These are phyloP conservation scores for Microchrysa polita DNA, from an alignment of 2,888 invertebrate species.

Conservation along the genomic window DNA sequence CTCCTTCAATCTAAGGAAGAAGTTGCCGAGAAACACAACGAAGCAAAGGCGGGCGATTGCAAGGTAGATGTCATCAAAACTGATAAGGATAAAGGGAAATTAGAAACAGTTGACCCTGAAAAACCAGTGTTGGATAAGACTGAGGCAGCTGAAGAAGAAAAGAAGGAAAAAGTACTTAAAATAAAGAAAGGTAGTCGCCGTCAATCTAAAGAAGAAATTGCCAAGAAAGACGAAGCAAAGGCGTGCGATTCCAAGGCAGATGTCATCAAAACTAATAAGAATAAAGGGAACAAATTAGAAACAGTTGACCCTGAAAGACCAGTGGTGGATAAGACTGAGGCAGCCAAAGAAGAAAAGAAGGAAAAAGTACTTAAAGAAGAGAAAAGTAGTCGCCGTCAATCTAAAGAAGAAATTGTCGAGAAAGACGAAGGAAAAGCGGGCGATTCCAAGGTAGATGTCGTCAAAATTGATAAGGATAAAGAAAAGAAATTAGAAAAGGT, in stretches of 20 bases:
- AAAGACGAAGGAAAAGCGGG: not conserved
- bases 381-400: not conserved
- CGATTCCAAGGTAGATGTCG: constrained; percentile 7
- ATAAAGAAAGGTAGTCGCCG: not conserved
- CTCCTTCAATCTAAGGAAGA: no score
- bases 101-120: not conserved
- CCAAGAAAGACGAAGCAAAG: constrained; percentile 46
- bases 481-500: not conserved
- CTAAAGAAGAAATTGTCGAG: constrained; percentile 6
- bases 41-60: not conserved
- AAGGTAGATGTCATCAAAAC: not conserved
- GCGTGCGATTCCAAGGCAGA: constrained; percentile 49
- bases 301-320: constrained; percentile 11
- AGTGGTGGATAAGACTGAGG: not conserved
- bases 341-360: no score
- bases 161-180: constrained; percentile 45
- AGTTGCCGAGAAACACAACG: no score
- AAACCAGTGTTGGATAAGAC: not conserved
- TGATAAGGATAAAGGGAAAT: not conserved
- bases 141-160: not conserved
- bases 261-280: not conserved
- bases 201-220: constrained; percentile 20
- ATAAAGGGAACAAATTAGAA: constrained; percentile 27
- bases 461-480: constrained; percentile 14
- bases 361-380: not conserved